Conservation (phyloP, 2,797 vertebrate genomes). For the Sebastes vulpes region DNA sequence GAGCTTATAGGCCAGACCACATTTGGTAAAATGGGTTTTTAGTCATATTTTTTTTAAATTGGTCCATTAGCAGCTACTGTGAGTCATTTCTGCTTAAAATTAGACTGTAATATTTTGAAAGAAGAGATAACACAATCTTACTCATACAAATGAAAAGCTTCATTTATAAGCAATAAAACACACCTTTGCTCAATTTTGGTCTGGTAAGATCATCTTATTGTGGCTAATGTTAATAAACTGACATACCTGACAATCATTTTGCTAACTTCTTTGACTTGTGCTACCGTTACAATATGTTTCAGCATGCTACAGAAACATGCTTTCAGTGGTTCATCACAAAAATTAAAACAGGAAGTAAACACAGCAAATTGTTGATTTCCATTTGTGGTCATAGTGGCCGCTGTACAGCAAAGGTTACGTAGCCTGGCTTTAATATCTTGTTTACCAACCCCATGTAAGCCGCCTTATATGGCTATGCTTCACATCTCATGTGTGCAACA, state of each 20-base stretch:
- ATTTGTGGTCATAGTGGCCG: background rate
- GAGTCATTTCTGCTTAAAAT: background rate
- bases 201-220: background rate
- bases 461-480: slow-evolving; percentile 56
- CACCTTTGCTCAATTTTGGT: background rate
- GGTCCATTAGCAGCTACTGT: background rate
- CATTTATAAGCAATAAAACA: background rate
- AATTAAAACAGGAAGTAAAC: background rate
- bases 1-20: background rate
- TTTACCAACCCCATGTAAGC: background rate
- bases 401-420: background rate
- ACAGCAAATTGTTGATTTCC: background rate
- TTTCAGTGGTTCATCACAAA: background rate
- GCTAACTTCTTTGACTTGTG: background rate
- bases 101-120: background rate
- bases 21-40: background rate
- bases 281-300: background rate
- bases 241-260: background rate
- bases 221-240: background rate
- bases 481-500: slow-evolving; percentile 20
- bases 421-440: background rate
- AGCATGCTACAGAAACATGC: background rate
- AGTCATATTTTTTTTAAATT: background rate
- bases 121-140: background rate
- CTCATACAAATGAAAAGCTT: background rate